Evolutionary conservation across 1,140 invertebrate genomes (phyloP).

Genomic region (Eurosta solidaginis): DNA sequence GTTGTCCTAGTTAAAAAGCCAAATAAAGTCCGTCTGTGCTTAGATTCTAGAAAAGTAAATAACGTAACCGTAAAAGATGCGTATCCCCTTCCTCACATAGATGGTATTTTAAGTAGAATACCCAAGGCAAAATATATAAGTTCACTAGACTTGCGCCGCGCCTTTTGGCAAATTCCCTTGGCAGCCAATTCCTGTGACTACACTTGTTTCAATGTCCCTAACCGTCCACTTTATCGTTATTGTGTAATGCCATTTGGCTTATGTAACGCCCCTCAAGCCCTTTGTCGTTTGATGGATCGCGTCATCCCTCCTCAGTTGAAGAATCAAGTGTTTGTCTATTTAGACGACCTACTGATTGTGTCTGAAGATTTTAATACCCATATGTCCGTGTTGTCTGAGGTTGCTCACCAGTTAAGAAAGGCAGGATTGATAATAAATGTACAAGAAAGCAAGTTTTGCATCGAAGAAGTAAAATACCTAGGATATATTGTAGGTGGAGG

Average conservation of each 20-base stretch:
- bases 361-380: slow-evolving; percentile 51
- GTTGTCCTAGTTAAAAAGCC: slow-evolving; percentile 14
- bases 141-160: slow-evolving; percentile 44
- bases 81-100: no score
- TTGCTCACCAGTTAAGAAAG: slow-evolving; percentile 33
- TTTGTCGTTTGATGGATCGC: neutral
- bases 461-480: neutral
- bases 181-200: slow-evolving; percentile 41
- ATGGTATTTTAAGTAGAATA: slow-evolving; percentile 43
- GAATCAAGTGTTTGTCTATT: no score
- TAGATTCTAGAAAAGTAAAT: no score
- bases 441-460: neutral
- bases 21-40: no score
- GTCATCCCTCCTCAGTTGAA: no score
- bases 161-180: slow-evolving; percentile 46
- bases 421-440: slow-evolving; percentile 39
- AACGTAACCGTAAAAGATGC: no score
- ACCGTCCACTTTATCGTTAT: slow-evolving; percentile 12
- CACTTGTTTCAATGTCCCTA: slow-evolving; percentile 53
- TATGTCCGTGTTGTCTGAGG: slow-evolving; percentile 48
- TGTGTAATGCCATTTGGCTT: slow-evolving; percentile 30
- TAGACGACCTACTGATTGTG: slow-evolving; percentile 48
- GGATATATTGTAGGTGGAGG: slow-evolving; percentile 36
- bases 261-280: no score
- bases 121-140: slow-evolving; percentile 41